Evolutionary conservation across 2,797 vertebrate genomes (phyloP).

Genomic region (Paratrypauchen microcephalus): DNA sequence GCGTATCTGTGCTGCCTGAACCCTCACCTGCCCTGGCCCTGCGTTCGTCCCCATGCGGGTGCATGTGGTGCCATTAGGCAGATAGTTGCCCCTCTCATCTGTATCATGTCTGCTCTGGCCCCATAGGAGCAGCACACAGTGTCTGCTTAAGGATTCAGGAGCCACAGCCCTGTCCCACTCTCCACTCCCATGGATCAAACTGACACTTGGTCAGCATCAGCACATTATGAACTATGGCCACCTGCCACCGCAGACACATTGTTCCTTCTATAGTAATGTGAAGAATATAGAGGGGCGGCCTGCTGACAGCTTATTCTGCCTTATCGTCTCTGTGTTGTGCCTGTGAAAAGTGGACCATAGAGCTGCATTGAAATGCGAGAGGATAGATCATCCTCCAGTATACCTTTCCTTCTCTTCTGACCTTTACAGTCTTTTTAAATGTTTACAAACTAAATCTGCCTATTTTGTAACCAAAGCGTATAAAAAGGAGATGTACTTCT

Average conservation of each 20-base stretch:
- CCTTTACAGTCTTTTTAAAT: constrained; percentile 38
- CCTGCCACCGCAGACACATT: constrained; percentile 82
- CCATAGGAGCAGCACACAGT: constrained; percentile 67
- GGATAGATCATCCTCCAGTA: constrained; percentile 44
- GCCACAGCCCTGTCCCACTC: constrained; percentile 72
- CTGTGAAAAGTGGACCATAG: constrained; percentile 59
- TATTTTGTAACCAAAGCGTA: neutral
- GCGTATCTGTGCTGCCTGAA: constrained; percentile 49
- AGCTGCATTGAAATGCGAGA: constrained; percentile 53
- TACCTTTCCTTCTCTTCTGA: constrained; percentile 27
- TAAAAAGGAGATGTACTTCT: neutral
- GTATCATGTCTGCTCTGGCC: constrained; percentile 77
- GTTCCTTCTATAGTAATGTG: constrained; percentile 85
- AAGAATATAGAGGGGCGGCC: constrained; percentile 79
- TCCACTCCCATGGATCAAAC: constrained; percentile 75
- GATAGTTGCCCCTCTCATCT: constrained; percentile 79
- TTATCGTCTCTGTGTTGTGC: constrained; percentile 63
- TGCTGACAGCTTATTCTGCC: constrained; percentile 71
- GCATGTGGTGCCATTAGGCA: constrained; percentile 80
- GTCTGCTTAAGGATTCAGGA: constrained; percentile 78
- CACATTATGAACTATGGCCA: constrained; percentile 86
- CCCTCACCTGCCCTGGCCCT: constrained; percentile 59
- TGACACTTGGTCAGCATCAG: constrained; percentile 88
- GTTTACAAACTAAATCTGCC: constrained; percentile 14
- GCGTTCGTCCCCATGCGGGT: constrained; percentile 55